A percentile compares a stretch with the other conserved stretches of the same genome.
phyloP scores from a whole-genome alignment of 2,797 vertebrate genomes.

The Bovichtus diacanthus region DNA sequence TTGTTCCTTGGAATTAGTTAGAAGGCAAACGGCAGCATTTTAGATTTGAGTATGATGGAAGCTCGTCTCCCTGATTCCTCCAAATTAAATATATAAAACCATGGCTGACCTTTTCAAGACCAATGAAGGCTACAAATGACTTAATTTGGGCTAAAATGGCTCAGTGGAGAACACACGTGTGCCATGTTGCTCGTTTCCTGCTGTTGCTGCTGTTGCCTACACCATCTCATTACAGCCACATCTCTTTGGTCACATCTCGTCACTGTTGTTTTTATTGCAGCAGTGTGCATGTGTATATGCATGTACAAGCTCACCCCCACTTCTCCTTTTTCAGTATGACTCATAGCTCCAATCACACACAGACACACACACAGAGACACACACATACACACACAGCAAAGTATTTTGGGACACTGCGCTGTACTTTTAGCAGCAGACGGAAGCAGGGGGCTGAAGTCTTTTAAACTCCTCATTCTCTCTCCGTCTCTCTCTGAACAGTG shows the following conservation, averaged over 20 bases:
- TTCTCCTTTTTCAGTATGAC: slow-evolving; percentile 36
- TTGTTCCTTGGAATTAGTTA: not conserved
- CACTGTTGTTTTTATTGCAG: slow-evolving; percentile 25
- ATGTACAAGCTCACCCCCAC: slow-evolving; percentile 29
- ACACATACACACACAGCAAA: slow-evolving; percentile 15
- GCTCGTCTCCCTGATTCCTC: not conserved
- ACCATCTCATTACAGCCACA: slow-evolving; percentile 44
- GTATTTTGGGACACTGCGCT: slow-evolving; percentile 29
- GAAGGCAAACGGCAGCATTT: slow-evolving; percentile 3
- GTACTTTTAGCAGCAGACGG: slow-evolving; percentile 27
- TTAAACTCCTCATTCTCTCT: slow-evolving; percentile 2
- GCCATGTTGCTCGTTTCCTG: not conserved
- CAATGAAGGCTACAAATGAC: not conserved
- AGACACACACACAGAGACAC: slow-evolving; percentile 8
- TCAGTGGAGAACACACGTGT: slow-evolving; percentile 1
- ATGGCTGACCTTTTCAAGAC: not conserved
- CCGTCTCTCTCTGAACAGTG: slow-evolving; percentile 11
- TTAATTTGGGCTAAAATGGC: not conserved
- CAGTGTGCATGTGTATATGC: slow-evolving; percentile 16
- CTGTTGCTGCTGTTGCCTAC: slow-evolving; percentile 25
- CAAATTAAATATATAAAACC: not conserved
- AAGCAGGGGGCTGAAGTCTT: slow-evolving; percentile 19
- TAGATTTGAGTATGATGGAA: not conserved
- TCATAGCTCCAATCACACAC: slow-evolving; percentile 47
- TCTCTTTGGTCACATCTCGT: slow-evolving; percentile 40